Evolutionary conservation across 2,888 invertebrate genomes (phyloP), one percentile per base, ranked within the genome.

Genomic region (Macropis europaea): DNA sequence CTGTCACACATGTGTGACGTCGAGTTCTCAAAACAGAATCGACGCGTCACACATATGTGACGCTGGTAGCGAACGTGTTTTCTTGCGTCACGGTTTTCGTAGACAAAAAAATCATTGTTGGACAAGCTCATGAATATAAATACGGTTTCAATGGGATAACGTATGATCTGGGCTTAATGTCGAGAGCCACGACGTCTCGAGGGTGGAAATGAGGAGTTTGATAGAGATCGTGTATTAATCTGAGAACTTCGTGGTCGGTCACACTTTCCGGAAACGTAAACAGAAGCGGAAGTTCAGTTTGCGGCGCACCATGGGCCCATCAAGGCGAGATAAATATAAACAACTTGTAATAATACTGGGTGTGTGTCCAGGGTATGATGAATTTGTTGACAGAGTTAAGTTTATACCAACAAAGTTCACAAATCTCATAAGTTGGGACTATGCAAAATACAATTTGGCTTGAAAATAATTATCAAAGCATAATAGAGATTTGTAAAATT

Each of bases 181-280:
- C n/a, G n/a, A n/a, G n/a, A n/a, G n/a, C n/a, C n/a, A 38, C 22
- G 28, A 19, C 11, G 28, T 45, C 1, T 24, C 7, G 22, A 9
- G 26, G n/a, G n/a, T 22, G 13, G 15, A 30, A 30, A 30, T 40
- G 54, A 17, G 15, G 15, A 22, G 30, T 19, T 9, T 47, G 45
- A 62, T 62, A 53, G 63, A 53, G 67, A 67, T 63, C 53, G 53
- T 17, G 54, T 54, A 40, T 53, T 67, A 67, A 67, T 63, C 63
- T 54, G 67, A 63, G 67, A 63, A 67, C 38, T 67, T 45, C 38
- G 36, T 32, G 64, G 54, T 45, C 45, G 64, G 67, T 67, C 64
- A 67, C 67, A 67, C 54, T 67, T 67, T 53, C 45, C 19, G 32
- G n/a, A 13, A 62, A 62, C 42, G 64, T 32, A 67, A 67, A 63